These are phyloP conservation scores for Malurus melanocephalus DNA, from an alignment of 2,113 vertebrate genomes.

Conservation along the genomic window DNA sequence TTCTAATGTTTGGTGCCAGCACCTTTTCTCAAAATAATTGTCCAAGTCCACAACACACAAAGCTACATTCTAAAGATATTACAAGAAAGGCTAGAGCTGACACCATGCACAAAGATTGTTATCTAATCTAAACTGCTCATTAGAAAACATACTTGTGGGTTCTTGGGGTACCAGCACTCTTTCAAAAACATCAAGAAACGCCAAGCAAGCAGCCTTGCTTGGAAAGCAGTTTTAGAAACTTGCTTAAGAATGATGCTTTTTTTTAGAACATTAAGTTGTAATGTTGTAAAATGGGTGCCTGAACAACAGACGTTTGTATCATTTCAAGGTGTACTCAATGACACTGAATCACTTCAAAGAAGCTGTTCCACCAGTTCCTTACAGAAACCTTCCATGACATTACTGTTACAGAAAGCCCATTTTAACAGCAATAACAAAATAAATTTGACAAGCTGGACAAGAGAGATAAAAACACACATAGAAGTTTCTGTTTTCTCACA, in stretches of 20 bases:
- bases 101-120: background rate
- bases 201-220: background rate
- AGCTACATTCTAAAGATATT: background rate
- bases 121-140: background rate
- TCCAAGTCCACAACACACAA: background rate
- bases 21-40: background rate
- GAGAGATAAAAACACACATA: rapidly evolving
- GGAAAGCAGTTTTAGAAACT: background rate
- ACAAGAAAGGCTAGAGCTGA: background rate
- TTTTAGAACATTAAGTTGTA: background rate
- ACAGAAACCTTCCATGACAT: background rate
- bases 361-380: constrained; percentile 23
- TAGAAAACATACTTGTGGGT: background rate
- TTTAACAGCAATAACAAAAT: background rate
- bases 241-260: background rate
- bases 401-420: background rate
- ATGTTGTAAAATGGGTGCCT: background rate
- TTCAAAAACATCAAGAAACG: background rate
- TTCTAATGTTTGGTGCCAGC: background rate
- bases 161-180: background rate
- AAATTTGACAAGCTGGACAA: background rate
- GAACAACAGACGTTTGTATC: background rate
- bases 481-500: background rate
- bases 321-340: constrained; percentile 16
- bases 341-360: constrained; percentile 6